Percentiles rank a stretch among this genome's conserved stretches.
Evolutionary conservation across 2,888 invertebrate genomes (phyloP).

Genomic region (Celastrina argiolus): DNA sequence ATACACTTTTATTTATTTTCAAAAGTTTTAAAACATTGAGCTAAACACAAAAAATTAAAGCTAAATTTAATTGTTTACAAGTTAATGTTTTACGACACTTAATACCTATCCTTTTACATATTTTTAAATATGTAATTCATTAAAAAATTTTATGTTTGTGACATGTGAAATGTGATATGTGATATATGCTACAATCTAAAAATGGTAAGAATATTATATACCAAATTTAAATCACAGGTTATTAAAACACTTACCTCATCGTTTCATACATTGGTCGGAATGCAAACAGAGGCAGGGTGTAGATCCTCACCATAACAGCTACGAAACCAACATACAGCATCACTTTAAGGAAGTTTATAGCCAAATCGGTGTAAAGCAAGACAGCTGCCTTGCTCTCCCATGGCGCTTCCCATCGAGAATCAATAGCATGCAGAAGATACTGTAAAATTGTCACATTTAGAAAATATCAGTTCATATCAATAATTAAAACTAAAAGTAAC

Average conservation of each 20-base stretch:
- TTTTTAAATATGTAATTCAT: not conserved
- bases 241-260: conserved; percentile 81
- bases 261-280: conserved; percentile 99
- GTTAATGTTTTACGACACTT: not conserved
- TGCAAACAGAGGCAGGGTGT: conserved; percentile 98
- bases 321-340: conserved; percentile 95
- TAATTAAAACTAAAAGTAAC: not conserved
- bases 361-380: conserved; percentile 95
- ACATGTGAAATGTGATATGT: not conserved
- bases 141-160: not conserved
- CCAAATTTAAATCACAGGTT: too few relatives aligned
- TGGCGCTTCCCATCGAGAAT: conserved; percentile 94
- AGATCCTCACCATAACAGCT: conserved; percentile 96
- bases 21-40: not conserved
- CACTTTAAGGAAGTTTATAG: conserved; percentile 91
- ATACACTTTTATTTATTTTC: too few relatives aligned
- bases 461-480: not conserved
- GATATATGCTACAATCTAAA: not conserved
- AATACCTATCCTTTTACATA: not conserved
- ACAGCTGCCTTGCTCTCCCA: conserved; percentile 99
- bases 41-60: not conserved
- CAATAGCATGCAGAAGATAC: conserved; percentile 85
- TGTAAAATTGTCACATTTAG: conserved; percentile 35
- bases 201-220: not conserved
- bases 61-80: not conserved